Evolutionary conservation across 2,888 invertebrate genomes (phyloP), one percentile per base, ranked within the genome.

Genomic region (Caenorhabditis zanzibari): DNA sequence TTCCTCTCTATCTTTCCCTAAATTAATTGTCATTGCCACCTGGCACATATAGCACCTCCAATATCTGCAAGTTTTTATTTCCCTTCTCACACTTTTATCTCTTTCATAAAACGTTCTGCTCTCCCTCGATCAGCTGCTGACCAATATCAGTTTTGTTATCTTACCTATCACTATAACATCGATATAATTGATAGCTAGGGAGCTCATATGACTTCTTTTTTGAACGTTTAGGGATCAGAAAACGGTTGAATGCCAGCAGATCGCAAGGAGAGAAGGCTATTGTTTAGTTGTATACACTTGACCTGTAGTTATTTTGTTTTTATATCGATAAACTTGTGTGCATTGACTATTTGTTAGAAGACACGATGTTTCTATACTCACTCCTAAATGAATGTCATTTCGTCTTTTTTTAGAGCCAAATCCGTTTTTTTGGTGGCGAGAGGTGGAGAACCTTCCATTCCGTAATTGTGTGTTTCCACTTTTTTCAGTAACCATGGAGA

Each of bases 21-120:
- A 75, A 75, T 75, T 75, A 75, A 75, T 75, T 58, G 75, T 66
- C 75, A 66, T 75, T 66, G 64, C 64, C 75, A 75, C 75, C 75
- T 75, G 75, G 66, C 35, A 44, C 44, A 44, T 44, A 16, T 63
- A 44, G 35, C 68, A 54, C 68, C 38, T 74, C 63, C 26, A 41
- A 63, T 19, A 56, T 12, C 6, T 26, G 12, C 72, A 73, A 73
- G 14, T 47, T 59, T 59, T 59, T 72, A 59, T 73, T 73, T 73
- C 54, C 35, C 28, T 32, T 28, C 14, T 44, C 22, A 16, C 59
- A 59, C 58, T 16, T 41, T 41, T 58, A 41, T 14, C 41, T 64
- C 26, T 38, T 47, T 64, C 26, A 3, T 26, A 64, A 64, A 64
- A 2, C 19, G 47, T 47, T 47, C 47, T 47, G 6, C 47, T 19